A percentile compares a stretch with the other conserved stretches of the same genome.
Evolutionary conservation across 2,888 invertebrate species (phyloP).

Genomic region (Lydus trimaculatus): DNA sequence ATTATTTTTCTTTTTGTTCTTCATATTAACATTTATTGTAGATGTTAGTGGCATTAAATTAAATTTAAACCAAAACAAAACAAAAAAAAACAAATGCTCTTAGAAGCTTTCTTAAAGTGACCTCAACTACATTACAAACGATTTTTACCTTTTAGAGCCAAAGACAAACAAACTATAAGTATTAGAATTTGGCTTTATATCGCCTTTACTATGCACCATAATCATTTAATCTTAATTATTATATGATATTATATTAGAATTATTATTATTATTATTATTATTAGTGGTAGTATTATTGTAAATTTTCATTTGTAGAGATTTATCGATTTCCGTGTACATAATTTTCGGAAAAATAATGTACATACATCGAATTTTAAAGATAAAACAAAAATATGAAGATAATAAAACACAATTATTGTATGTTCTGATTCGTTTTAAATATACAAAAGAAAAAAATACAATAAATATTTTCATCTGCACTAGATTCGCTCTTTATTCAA

Average conservation of each 20-base stretch:
- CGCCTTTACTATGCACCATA: conserved; percentile 29
- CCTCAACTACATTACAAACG: conserved; percentile 17
- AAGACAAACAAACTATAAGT: not conserved
- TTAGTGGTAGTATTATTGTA: conserved; percentile 21
- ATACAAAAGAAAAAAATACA: conserved; percentile 22
- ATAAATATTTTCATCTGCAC: conserved; percentile 44
- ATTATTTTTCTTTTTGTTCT: no score
- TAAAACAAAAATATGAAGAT: conserved; percentile 26
- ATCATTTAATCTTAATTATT: conserved; percentile 22
- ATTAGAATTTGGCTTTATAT: conserved; percentile 24
- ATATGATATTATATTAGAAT: not conserved
- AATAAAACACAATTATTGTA: conserved; percentile 34
- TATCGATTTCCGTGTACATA: conserved; percentile 34
- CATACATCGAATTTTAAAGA: conserved; percentile 44
- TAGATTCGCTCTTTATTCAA: conserved; percentile 1
- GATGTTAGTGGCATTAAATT: conserved; percentile 4
- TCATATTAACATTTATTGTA: no score
- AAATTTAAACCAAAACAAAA: no score
- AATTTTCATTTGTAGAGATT: conserved; percentile 30
- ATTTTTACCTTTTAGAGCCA: conserved; percentile 22
- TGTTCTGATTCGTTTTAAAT: conserved; percentile 41
- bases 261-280: conserved; percentile 14
- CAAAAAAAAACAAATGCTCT: conserved; percentile 20
- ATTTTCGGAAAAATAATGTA: conserved; percentile 33
- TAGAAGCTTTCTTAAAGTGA: conserved; percentile 29